Base-by-base conservation (phyloP, 2,888 invertebrate species). In the Criorhina ranunculi region DNA sequence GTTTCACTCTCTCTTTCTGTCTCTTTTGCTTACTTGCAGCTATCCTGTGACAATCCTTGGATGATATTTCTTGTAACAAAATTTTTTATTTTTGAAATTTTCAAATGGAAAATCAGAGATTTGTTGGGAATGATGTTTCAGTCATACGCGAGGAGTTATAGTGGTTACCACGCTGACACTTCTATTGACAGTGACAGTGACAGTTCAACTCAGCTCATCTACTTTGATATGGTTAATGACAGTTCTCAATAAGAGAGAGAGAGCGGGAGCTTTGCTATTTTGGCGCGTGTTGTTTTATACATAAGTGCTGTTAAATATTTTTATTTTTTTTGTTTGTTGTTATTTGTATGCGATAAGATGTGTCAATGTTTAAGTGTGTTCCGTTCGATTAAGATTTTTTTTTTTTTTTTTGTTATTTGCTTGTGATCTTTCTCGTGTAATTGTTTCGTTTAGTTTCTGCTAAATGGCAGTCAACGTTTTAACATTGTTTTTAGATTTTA, bases 261-360 rank as follows among this genome's bases (percentile, higher is more conserved):
- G n/a, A 31, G 24, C 40, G 31, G 59, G 59, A 66, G 59, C 64
- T 66, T 51, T 64, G 53, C 17, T 59, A 59, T 17, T 62, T 60
- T 67, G 19, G 44, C 67, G 46, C 60, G 77, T 82, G 72, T 60
- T 19, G 51, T 24, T 24, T 24, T 24, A 24, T 51, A 70, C 44
- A 62, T 51, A 77, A 77, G 59, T 77, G 70, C 66, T 66, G 64
- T 77, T 72, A 69, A 40, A 29, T 19, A 51, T 12, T 59, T 15
- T 5, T 0, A n/a, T n/a, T n/a, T n/a, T n/a, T n/a, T n/a, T n/a
- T n/a, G n/a, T n/a, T n/a, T n/a, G n/a, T 59, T 57, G 19, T 57
- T 42, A 5, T 51, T 51, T 35, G 5, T 44, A 55, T 69, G 55
- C 66, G 80, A 81, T 80, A 78, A 78, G 51, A 51, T 82, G 72